Base-by-base conservation (phyloP, 2,888 invertebrate genomes). In the Drosophila anceps region DNA sequence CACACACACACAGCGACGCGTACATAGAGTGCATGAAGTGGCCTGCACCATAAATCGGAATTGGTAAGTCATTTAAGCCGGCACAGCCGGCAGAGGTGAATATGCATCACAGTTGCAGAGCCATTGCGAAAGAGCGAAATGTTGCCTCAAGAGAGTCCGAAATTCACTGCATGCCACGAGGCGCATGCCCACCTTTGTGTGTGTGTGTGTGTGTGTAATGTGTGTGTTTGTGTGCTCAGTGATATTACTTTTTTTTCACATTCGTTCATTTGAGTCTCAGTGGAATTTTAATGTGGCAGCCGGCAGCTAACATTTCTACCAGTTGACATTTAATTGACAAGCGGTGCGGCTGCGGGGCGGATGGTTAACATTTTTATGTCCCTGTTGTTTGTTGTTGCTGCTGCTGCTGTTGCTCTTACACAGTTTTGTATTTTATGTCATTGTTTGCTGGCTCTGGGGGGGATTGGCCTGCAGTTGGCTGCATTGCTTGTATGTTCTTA, bases 251-350 rank as follows among this genome's bases (percentile, higher is more conserved):
- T 20, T 57, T 48, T 41, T 53, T 48, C 39, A 31, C 15, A 51
- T 66, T 53, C 46, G 44, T 50, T 65, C 48, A 41, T 58, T 69
- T 58, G 20, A 46, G 46, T 65, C 81, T 71, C 31, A 50, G 64
- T 18, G 70, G 81, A 74, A 78, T 78, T 76, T 88, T 79, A 88
- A 85, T 85, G 76, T 81, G 81, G 62, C 84, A 79, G 74, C 54
- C 57, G 64, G 68, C 64, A 69, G 54, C 35, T 72, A 76, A 78
- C 83, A 76, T 84, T 89, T 81, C 76, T 76, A 75, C 76, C 75
- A 80, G 82, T 83, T 89, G 88, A 87, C 86, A 88, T 84, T 79
- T 90, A 86, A 88, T 88, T 88, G 89, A 89, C 85, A 85, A 78
- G 80, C 66, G 20, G 24, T 54, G 65, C 54, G 70, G 69, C 68